Percentiles rank a stretch among this genome's conserved stretches.
These are phyloP conservation scores for Geodia barretti DNA, from an alignment of 37 sponge, comb jelly and placozoan genomes.

Conservation along the genomic window DNA sequence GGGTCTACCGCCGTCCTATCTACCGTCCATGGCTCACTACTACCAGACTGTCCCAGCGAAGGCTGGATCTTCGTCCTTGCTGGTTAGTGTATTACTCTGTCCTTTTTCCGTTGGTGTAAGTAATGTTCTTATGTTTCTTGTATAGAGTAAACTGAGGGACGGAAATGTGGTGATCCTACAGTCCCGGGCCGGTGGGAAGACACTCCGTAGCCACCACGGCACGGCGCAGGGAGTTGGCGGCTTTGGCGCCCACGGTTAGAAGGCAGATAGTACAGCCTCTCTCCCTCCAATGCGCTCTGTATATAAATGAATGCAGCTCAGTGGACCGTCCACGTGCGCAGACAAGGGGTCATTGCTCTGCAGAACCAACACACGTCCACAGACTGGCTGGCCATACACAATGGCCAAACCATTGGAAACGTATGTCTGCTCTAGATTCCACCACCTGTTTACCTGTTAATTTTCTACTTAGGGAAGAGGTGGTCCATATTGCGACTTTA, in stretches of 20 bases:
- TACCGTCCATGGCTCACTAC: not conserved
- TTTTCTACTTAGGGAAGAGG: constrained; percentile 41
- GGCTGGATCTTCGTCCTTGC: not conserved
- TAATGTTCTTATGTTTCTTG: not conserved
- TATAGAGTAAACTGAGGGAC: not conserved
- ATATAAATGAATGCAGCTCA: constrained; percentile 52
- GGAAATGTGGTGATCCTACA: constrained; percentile 3
- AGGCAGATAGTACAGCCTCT: too few relatives aligned
- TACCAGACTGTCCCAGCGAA: not conserved
- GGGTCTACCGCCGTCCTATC: too few relatives aligned
- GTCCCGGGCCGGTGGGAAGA: constrained; percentile 15
- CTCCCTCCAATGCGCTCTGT: too few relatives aligned
- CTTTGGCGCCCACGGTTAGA: not conserved
- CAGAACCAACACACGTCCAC: constrained; percentile 41
- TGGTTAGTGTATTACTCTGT: not conserved
- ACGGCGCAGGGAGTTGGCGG: constrained; percentile 12
- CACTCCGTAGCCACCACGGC: constrained; percentile 13
- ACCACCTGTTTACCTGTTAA: not conserved
- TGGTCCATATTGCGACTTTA: constrained; percentile 66
- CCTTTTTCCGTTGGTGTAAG: too few relatives aligned
- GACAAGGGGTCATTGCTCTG: constrained; percentile 57
- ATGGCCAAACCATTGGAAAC: constrained; percentile 49
- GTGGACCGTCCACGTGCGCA: constrained; percentile 51
- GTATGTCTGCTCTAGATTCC: constrained; percentile 11
- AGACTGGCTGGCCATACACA: constrained; percentile 43